Evolutionary conservation across 2,113 vertebrate genomes (phyloP), one percentile per base, ranked within the genome.

Genomic region (Pachyramphus minor): DNA sequence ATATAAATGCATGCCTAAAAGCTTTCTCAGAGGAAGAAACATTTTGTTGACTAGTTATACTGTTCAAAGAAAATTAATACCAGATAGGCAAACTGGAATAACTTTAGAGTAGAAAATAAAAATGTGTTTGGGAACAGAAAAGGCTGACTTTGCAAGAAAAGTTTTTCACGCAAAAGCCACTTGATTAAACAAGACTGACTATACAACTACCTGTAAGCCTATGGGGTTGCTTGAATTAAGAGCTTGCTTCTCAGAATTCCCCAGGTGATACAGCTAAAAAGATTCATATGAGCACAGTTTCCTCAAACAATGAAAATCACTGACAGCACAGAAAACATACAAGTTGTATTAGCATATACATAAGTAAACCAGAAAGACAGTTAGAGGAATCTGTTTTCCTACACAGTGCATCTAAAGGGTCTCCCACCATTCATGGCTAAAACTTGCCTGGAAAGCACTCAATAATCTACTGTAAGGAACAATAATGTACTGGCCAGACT

Each of bases 21-120:
- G 13, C 15, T 28, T 86, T 71, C 84, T 90, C 72, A 80, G 35
- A 95, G 56, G 47, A 89, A 94, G 55, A 91, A 93, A 77, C 27
- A 56, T 91, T 94, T 67, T 95, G n/a, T 91, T 95, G 50, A 80
- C 68, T 24, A 88, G 33, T 83, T 80, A 45, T 19, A 56, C 35
- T 77, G 14, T 86, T 88, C 44, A 80, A 93, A 86, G 90, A 94
- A 96, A 95, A 95, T 93, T 45, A 96, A 71, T 92, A 96, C 74
- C 91, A 96, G 91, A 97, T 62, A 91, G 68, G 37, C 72, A 92
- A 81, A 90, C 63, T 94, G 85, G 88, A 96, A 91, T 74, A 89
- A 89, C 64, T 93, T 96, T 84, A 91, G 87, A 96, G 93, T 73
- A 77, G 41, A 90, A 86, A 22, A 92, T 45, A 88, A 88, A 94